These are phyloP conservation scores for Notarius lentiginosus DNA, from an alignment of 2,113 vertebrate genomes.

Conservation along the genomic window DNA sequence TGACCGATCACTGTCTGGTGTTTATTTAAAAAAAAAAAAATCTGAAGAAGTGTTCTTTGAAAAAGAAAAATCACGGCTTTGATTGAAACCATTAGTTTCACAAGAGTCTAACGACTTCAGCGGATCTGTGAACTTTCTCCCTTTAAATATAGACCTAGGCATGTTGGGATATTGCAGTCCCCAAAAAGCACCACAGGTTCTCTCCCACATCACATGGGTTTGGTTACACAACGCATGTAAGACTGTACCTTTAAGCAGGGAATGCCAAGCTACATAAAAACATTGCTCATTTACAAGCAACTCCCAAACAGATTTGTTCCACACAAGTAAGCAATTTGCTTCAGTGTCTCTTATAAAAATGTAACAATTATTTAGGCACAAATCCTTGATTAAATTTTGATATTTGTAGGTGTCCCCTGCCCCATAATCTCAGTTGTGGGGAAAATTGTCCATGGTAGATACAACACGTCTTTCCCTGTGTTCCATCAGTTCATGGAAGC, in stretches of 20 bases:
- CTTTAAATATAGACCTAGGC: constrained; percentile 36
- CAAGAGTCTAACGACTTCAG: constrained; percentile 24
- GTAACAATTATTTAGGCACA: constrained; percentile 80
- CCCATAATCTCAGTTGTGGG: constrained; percentile 73
- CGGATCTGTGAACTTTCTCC: constrained; percentile 39
- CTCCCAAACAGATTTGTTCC: constrained; percentile 76
- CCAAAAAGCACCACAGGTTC: constrained; percentile 46
- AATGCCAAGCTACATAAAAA: constrained; percentile 74
- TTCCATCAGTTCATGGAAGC: constrained; percentile 70
- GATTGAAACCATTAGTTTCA: constrained; percentile 16
- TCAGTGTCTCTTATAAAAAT: constrained; percentile 78
- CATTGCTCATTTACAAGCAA: constrained; percentile 78
- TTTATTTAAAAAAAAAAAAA: not conserved
- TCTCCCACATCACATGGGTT: constrained; percentile 65
- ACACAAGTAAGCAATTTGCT: constrained; percentile 77
- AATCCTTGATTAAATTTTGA: constrained; percentile 74
- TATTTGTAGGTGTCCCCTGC: constrained; percentile 64
- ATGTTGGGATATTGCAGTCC: constrained; percentile 35
- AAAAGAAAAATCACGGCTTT: constrained; percentile 3
- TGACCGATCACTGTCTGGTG: constrained; percentile 4
- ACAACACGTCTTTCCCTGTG: constrained; percentile 65
- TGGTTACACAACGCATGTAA: constrained; percentile 80
- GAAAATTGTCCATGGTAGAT: constrained; percentile 69
- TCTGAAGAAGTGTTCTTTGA: not conserved
- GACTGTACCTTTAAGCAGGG: constrained; percentile 80